Percentiles rank a stretch among this genome's conserved stretches.
Evolutionary conservation across 2,888 invertebrate genomes (phyloP).

Genomic region (Epirrita christyi): DNA sequence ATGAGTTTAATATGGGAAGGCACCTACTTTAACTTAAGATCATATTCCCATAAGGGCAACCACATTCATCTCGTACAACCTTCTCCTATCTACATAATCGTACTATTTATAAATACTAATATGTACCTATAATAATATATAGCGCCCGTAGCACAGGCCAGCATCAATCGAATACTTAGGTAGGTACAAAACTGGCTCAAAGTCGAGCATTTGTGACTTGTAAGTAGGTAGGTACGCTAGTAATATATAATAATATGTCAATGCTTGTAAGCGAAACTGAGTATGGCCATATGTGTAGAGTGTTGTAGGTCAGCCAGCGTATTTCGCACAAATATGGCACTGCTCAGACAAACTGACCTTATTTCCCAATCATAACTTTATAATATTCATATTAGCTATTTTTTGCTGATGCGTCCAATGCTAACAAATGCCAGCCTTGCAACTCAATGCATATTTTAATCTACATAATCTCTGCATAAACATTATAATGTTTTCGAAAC

Average conservation of each 20-base stretch:
- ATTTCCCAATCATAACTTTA: conserved; percentile 37
- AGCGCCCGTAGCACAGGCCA: neutral
- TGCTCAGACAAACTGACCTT: conserved; percentile 39
- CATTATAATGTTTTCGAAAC: conserved; percentile 36
- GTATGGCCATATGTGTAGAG: conserved; percentile 48
- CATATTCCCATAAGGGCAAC: too few relatives aligned
- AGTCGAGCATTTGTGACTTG: too few relatives aligned
- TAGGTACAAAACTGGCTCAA: conserved; percentile 24
- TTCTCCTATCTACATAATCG: too few relatives aligned
- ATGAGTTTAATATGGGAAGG: too few relatives aligned
- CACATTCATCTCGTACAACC: too few relatives aligned
- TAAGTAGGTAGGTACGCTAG: too few relatives aligned
- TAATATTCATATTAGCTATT: conserved; percentile 13
- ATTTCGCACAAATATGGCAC: conserved; percentile 43
- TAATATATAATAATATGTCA: too few relatives aligned
- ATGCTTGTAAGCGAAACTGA: conserved; percentile 45
- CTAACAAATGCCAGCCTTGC: conserved; percentile 26
- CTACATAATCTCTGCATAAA: conserved; percentile 25
- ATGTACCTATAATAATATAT: neutral
- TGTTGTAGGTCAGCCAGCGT: conserved; percentile 53
- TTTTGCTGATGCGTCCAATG: conserved; percentile 27
- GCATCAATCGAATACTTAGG: conserved; percentile 21
- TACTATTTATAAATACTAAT: too few relatives aligned
- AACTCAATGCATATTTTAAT: conserved; percentile 33
- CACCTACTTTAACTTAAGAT: too few relatives aligned